Evolutionary conservation across 2,797 vertebrate genomes (phyloP).

Genomic region (Sebastes nivosus): DNA sequence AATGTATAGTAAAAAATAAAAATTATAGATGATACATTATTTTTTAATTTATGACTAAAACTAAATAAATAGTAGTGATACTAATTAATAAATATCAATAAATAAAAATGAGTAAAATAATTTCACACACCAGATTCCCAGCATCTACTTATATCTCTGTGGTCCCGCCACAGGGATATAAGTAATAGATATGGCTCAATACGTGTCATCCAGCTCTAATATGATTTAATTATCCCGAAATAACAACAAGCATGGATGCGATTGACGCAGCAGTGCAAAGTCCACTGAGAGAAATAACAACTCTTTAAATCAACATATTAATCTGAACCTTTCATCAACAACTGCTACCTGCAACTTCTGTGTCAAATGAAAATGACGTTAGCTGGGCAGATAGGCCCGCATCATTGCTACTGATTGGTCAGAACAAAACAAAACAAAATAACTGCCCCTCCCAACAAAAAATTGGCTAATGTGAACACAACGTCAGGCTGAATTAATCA

Average conservation of each 20-base stretch:
- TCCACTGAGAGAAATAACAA: neutral
- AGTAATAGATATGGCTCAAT: neutral
- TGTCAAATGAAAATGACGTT: neutral
- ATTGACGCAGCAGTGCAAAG: neutral
- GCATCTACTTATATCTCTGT: no score
- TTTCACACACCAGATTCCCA: no score
- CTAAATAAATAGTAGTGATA: no score
- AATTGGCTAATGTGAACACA: neutral
- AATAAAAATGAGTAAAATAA: no score
- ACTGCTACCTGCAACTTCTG: neutral
- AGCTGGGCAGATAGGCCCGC: neutral
- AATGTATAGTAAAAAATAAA: no score
- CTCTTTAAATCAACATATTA: neutral
- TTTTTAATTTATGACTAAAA: no score
- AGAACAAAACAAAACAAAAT: neutral
- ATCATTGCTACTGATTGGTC: neutral
- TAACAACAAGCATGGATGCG: neutral
- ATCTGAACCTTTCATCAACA: neutral
- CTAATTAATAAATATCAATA: no score
- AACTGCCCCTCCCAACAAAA: neutral
- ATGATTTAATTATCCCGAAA: neutral
- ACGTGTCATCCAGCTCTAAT: neutral
- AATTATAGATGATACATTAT: no score
- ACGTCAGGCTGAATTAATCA: neutral
- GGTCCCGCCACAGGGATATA: no score